These are phyloP conservation scores for Penelope pileata DNA, from an alignment of 2,113 vertebrate species.

Conservation along the genomic window DNA sequence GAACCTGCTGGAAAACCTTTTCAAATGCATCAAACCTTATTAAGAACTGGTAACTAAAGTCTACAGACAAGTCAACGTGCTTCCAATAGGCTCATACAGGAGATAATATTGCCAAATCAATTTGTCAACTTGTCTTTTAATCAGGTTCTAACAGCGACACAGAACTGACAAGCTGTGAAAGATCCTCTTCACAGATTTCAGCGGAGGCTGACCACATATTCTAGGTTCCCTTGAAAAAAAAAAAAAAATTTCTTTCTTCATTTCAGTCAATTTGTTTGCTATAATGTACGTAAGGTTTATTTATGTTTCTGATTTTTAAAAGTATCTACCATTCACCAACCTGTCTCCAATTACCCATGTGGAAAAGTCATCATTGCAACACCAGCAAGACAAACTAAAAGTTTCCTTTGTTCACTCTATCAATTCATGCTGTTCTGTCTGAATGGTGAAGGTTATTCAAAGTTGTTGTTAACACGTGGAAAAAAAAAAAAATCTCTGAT, in stretches of 20 bases:
- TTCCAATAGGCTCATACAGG: background rate
- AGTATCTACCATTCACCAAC: background rate
- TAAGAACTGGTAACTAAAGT: background rate
- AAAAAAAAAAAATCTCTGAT: no score
- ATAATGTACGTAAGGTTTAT: background rate
- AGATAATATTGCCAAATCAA: background rate
- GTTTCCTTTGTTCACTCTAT: background rate
- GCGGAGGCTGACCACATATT: background rate
- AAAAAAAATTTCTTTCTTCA: background rate
- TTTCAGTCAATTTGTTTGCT: background rate
- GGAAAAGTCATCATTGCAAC: background rate
- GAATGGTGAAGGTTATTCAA: background rate
- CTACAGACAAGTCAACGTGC: background rate
- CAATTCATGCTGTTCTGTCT: background rate
- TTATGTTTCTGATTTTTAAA: background rate
- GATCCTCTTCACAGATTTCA: background rate
- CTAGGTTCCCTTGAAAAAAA: background rate
- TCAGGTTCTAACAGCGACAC: background rate
- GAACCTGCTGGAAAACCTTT: background rate
- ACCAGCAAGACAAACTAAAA: background rate
- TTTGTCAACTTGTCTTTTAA: background rate
- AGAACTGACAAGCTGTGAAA: background rate
- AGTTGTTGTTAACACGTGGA: background rate
- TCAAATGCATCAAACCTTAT: background rate
- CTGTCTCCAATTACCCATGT: background rate